These are phyloP conservation scores for Australoheros scitulus DNA, from an alignment of 2,113 vertebrate genomes.

Conservation along the genomic window DNA sequence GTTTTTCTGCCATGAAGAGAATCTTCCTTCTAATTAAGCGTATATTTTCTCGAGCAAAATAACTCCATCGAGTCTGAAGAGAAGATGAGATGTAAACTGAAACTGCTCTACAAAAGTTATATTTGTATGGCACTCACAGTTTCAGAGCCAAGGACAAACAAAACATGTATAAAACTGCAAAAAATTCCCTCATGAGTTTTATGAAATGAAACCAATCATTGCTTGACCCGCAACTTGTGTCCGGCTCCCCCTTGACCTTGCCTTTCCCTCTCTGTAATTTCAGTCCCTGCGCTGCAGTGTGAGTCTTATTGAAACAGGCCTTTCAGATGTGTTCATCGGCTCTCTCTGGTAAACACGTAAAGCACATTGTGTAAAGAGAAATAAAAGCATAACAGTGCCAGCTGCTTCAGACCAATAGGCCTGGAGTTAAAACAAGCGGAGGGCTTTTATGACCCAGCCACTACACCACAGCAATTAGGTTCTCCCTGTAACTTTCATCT, in stretches of 20 bases:
- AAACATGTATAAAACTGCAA: slow-evolving; percentile 29
- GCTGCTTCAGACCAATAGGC: slow-evolving; percentile 61
- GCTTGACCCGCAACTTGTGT: slow-evolving; percentile 50
- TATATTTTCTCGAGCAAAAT: slow-evolving; percentile 33
- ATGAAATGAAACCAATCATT: slow-evolving; percentile 45
- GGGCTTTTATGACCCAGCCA: slow-evolving; percentile 73
- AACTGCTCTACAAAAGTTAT: slow-evolving; percentile 48
- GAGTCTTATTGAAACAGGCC: slow-evolving; percentile 45
- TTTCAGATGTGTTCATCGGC: slow-evolving; percentile 39
- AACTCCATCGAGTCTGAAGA: slow-evolving; percentile 12
- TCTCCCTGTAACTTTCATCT: slow-evolving; percentile 78
- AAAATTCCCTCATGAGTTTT: slow-evolving; percentile 46
- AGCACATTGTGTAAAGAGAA: slow-evolving; percentile 70
- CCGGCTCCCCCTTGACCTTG: slow-evolving; percentile 49
- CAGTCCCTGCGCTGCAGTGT: slow-evolving; percentile 25
- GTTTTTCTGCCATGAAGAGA: slow-evolving; percentile 3
- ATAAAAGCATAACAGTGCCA: slow-evolving; percentile 70
- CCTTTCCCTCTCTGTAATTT: slow-evolving; percentile 65
- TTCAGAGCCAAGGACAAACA: slow-evolving; percentile 28
- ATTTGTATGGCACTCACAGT: slow-evolving; percentile 29
- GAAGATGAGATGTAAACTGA: slow-evolving; percentile 24
- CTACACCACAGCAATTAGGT: slow-evolving; percentile 81
- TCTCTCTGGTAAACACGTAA: slow-evolving; percentile 67
- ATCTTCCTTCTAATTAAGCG: slow-evolving; percentile 56
- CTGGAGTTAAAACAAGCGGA: slow-evolving; percentile 72